Evolutionary conservation across 2,797 vertebrate genomes (phyloP), one percentile per base, ranked within the genome.

Genomic region (Pygocentrus nattereri): DNA sequence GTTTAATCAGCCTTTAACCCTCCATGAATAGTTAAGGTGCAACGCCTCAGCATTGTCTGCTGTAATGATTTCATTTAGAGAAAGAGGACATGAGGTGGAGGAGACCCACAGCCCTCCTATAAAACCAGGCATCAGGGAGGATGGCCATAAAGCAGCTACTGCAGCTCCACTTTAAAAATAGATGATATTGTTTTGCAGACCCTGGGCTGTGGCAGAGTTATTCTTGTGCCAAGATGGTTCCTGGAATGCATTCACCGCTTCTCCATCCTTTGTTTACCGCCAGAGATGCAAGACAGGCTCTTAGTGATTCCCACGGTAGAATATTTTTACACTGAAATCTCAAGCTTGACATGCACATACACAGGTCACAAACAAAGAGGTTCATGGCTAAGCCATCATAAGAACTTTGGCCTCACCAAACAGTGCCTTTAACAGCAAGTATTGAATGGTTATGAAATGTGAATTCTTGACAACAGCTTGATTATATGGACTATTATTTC

Each of bases 121-220:
- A 83, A 83, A 79, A 78, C 50, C 71, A 67, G 50, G 59, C 69
- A 78, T 73, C 65, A 61, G 76, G 70, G 70, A 25, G 76, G 71
- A 74, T 27, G 69, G 81, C 76, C 70, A 79, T 83, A 83, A 83
- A 83, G 62, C 70, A 78, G 71, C 58, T 71, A 74, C 76, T 83
- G 76, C 81, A 74, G 81, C 70, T 59, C 58, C 76, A 83, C 71
- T 77, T 83, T 83, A 83, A 83, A 83, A 74, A 83, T 78, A 79
- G 81, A 83, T 79, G 81, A 83, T 79, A 79, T 83, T 83, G 81
- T 83, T 79, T 77, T 65, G 81, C 54, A 69, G 62, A 54, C 64
- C 50, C 31, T 27, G 50, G 62, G 70, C 70, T 70, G 38, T 23
- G 50, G 27, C 30, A 67, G 76, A 72, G 75, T 83, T 75, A 59